Base-by-base conservation (phyloP, 1,140 invertebrate species). In the Drosophila takahashii region DNA sequence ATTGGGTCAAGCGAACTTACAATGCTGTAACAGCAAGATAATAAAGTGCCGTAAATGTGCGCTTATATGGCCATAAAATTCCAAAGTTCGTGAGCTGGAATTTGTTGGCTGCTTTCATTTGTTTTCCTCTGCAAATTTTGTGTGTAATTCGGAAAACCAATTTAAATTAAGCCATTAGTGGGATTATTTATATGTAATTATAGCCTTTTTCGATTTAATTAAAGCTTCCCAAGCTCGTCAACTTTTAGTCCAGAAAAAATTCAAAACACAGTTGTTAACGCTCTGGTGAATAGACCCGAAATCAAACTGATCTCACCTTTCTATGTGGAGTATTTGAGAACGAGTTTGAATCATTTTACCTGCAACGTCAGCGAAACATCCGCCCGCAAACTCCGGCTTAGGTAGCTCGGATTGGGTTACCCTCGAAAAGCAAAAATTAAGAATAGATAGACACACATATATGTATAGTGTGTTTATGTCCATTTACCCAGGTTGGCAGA, bases 21-120 rank as follows among this genome's bases (percentile, higher is more conserved):
- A 75, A 51, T 27, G 73, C 62, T 60, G 74, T 61, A 48, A 53
- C 62, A 54, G 42, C 44, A 48, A 15, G 36, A 9, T 71, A 22
- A 66, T 59, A 52, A 83, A 83, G 39, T 59, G 74, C 39, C 65
- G 61, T 79, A 79, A 67, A 61, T 58, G 45, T 13, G 18, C 10
- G 44, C 53, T 52, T 51, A 39, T 50, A 32, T 44, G 44, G 54
- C 41, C 60, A 62, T 65, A 47, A 81, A 75, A 64, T 36, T 36
- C 10, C 9, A 47, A 57, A 48, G 56, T 51, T 39, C 26, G 11
- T 61, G 41, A 10, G 42, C 16, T 22, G 22, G 15, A 42, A 9
- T 32, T 32, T 32, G 29, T 32, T 32, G 15, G 39, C 15, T 4
- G 10, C 37, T 1, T 27, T 44, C 15, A 27, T 44, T 18, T 37